phyloP scores from a whole-genome alignment of 2,888 invertebrate genomes.

The Chydorus sphaericus region DNA sequence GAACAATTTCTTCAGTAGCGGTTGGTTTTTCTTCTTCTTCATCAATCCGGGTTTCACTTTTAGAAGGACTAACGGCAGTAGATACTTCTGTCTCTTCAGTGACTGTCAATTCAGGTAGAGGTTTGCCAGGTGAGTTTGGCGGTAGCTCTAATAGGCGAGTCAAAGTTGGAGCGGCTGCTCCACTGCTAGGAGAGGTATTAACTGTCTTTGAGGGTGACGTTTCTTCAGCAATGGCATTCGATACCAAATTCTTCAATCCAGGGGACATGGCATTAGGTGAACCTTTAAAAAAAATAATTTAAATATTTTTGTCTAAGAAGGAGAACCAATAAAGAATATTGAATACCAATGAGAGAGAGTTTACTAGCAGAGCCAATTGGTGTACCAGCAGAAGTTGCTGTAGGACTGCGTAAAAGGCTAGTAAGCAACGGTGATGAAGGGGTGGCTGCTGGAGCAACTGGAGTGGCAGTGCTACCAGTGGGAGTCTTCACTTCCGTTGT shows the following conservation, averaged over 20 bases:
- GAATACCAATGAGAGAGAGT: not conserved
- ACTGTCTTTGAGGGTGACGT: not conserved
- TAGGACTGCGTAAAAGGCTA: constrained; percentile 59
- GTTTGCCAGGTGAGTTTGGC: constrained; percentile 30
- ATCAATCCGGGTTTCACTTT: not conserved
- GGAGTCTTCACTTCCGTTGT: constrained; percentile 1
- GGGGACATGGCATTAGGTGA: constrained; percentile 29
- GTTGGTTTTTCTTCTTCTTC: constrained; percentile 20
- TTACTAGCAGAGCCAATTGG: constrained; percentile 3
- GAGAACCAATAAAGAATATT: not conserved
- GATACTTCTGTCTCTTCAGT: not conserved
- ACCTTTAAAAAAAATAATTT: not conserved
- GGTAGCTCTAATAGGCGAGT: constrained; percentile 52
- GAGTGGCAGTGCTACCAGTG: not conserved
- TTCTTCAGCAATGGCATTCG: constrained; percentile 25
- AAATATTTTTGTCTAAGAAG: not conserved
- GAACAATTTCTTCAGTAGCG: constrained; percentile 16
- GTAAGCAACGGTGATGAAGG: constrained; percentile 52
- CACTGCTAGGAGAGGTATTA: not conserved
- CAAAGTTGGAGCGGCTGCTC: constrained; percentile 50
- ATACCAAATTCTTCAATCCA: constrained; percentile 37
- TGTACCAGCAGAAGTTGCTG: constrained; percentile 13
- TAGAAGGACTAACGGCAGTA: not conserved
- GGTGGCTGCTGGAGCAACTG: constrained; percentile 19
- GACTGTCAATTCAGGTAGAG: constrained; percentile 23